Evolutionary conservation across 2,113 vertebrate genomes (phyloP).

Genomic region (Scomber scombrus): DNA sequence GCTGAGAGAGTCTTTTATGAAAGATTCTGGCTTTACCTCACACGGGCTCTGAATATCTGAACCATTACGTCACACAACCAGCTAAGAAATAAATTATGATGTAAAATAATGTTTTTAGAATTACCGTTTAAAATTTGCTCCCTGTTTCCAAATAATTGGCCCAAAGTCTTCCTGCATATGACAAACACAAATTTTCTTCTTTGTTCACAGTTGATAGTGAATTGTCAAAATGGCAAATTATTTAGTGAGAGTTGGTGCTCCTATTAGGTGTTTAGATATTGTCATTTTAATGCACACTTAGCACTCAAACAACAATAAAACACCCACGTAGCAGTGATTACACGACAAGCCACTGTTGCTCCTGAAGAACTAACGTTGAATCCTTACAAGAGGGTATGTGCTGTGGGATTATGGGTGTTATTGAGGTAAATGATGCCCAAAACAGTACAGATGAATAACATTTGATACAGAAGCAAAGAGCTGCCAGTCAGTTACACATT

Average conservation of each 20-base stretch:
- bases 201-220: not conserved
- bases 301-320: not conserved
- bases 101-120: not conserved
- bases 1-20: not conserved
- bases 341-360: not conserved
- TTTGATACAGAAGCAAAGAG: not conserved
- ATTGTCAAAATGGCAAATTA: conserved; percentile 1
- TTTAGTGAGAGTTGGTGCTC: not conserved
- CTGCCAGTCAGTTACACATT: not conserved
- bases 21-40: conserved; percentile 7
- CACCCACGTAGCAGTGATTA: conserved; percentile 26
- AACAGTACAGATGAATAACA: not conserved
- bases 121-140: not conserved
- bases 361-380: conserved; percentile 8
- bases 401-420: not conserved
- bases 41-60: not conserved
- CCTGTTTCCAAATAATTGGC: not conserved
- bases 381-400: not conserved
- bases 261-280: not conserved
- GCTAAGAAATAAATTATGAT: too few species aligned
- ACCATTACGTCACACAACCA: not conserved
- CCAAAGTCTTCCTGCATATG: not conserved
- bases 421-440: conserved; percentile 3
- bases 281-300: conserved; percentile 29
- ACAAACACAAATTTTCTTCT: not conserved